phyloP scores from a whole-genome alignment of 2,888 invertebrate species.

The Tyria jacobaeae region DNA sequence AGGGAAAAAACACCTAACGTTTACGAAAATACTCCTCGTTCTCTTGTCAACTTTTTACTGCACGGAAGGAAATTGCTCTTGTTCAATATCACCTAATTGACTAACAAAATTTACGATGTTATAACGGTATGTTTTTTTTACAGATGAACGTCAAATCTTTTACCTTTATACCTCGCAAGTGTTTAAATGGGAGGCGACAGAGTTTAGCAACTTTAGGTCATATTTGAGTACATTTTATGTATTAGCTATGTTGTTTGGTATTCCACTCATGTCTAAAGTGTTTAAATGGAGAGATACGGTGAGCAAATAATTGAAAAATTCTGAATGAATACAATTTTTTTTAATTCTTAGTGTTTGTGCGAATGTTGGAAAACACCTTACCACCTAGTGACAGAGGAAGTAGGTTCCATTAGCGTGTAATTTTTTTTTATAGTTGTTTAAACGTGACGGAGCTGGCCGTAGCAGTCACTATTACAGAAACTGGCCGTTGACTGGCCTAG shows the following conservation, averaged over 20 bases:
- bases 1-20: no score
- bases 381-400: no score
- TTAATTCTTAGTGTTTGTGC: no score
- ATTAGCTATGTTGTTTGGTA: slow-evolving; percentile 89
- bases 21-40: no score
- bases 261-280: slow-evolving; percentile 90
- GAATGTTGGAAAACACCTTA: no score
- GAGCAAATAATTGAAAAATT: slow-evolving; percentile 42
- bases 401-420: no score
- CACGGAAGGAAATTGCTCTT: neutral
- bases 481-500: no score
- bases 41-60: no score
- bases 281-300: slow-evolving; percentile 90
- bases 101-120: neutral
- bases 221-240: slow-evolving; percentile 91
- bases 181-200: slow-evolving; percentile 90
- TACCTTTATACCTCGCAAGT: slow-evolving; percentile 91
- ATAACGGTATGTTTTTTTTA: slow-evolving; percentile 42
- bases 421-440: no score
- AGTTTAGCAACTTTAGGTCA: slow-evolving; percentile 91
- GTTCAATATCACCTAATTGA: neutral
- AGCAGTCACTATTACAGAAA: no score
- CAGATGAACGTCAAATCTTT: slow-evolving; percentile 92
- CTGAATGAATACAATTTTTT: no score
- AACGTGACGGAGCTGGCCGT: no score